Evolutionary conservation across 2,797 vertebrate genomes (phyloP).

Genomic region (Alcedo atthis): DNA sequence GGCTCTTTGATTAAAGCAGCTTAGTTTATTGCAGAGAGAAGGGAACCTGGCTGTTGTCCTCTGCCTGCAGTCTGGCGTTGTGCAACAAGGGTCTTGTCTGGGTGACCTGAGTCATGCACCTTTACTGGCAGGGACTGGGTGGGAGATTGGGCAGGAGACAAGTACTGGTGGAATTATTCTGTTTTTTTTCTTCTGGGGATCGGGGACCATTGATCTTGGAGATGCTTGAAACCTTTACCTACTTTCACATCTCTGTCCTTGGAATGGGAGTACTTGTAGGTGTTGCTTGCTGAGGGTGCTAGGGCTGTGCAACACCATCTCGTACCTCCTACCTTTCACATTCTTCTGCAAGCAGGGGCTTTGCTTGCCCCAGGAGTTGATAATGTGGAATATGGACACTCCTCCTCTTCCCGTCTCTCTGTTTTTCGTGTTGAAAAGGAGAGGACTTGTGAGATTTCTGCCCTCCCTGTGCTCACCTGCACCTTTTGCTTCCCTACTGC

Average conservation of each 20-base stretch:
- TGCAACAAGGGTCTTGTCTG: not conserved
- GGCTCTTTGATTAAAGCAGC: not conserved
- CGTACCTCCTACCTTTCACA: not conserved
- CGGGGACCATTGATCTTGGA: not conserved
- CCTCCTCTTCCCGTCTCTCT: not conserved
- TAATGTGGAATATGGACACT: fast-evolving
- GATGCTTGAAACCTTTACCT: not conserved
- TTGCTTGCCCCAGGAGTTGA: not conserved
- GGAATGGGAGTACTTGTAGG: not conserved
- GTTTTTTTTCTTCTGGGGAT: not conserved
- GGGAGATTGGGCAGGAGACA: not conserved
- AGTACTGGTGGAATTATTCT: not conserved
- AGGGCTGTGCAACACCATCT: not conserved
- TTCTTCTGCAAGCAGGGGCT: not conserved
- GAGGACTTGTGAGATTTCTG: not conserved
- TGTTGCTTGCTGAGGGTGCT: fast-evolving
- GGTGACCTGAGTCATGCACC: fast-evolving
- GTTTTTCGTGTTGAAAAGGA: not conserved
- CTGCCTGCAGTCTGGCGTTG: fast-evolving
- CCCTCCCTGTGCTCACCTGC: not conserved
- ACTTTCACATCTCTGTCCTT: not conserved
- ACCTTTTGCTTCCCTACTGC: not conserved
- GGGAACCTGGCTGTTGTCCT: not conserved
- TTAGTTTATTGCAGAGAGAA: not conserved
- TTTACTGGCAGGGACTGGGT: not conserved